Percentiles rank a stretch among this genome's conserved stretches.
These are phyloP conservation scores for Elmis aenea DNA, from an alignment of 2,888 invertebrate species.

Conservation along the genomic window DNA sequence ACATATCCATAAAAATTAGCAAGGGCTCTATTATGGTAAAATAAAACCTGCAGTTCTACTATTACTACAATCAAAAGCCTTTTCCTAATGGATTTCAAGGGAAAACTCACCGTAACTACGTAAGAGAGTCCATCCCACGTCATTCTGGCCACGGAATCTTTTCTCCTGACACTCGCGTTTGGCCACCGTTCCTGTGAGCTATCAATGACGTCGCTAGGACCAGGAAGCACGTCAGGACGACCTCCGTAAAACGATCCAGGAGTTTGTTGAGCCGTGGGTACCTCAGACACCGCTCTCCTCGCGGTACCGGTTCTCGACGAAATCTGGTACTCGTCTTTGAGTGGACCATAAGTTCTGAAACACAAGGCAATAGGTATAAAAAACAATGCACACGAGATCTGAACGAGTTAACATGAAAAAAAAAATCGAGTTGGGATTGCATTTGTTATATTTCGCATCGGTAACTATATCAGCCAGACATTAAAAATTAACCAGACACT, in stretches of 20 bases:
- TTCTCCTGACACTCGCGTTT: conserved; percentile 51
- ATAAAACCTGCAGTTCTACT: too few relatives aligned
- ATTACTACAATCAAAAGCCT: too few relatives aligned
- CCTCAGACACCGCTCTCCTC: conserved; percentile 28
- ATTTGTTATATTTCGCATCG: too few relatives aligned
- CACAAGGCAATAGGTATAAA: too few relatives aligned
- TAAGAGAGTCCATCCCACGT: conserved; percentile 74
- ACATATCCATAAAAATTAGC: too few relatives aligned
- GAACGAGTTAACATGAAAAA: too few relatives aligned
- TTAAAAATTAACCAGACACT: too few relatives aligned
- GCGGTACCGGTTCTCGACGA: conserved; percentile 8
- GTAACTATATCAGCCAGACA: too few relatives aligned
- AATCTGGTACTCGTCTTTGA: conserved; percentile 48
- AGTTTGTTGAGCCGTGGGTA: conserved; percentile 17
- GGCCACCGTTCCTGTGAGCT: conserved; percentile 34
- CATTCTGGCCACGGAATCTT: conserved; percentile 79
- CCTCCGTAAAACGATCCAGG: conserved; percentile 36
- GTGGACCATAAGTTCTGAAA: conserved; percentile 54
- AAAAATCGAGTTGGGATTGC: too few relatives aligned
- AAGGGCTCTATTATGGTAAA: too few relatives aligned
- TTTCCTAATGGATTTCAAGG: too few relatives aligned
- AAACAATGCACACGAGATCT: too few relatives aligned
- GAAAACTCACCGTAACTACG: conserved; percentile 74
- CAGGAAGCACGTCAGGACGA: conserved; percentile 47
- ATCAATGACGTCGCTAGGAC: conserved; percentile 44